phyloP scores from a whole-genome alignment of 2,797 vertebrate genomes.

The Melanotaenia trifasciata region DNA sequence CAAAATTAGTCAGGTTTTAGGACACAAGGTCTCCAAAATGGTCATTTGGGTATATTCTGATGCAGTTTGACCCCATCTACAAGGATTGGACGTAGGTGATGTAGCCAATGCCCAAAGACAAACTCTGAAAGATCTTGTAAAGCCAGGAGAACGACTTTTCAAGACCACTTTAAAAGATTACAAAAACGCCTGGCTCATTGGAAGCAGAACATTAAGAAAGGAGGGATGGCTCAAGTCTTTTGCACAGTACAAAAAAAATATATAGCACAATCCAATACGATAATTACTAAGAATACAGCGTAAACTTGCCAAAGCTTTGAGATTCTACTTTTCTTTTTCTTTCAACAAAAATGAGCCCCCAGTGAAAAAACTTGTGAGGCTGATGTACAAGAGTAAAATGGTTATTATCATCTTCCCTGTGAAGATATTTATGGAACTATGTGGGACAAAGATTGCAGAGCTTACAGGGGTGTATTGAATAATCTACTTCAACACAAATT shows the following conservation, averaged over 20 bases:
- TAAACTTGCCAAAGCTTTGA: slow-evolving; percentile 13
- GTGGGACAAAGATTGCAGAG: slow-evolving; percentile 3
- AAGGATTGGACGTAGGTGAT: no score
- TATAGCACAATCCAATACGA: neutral
- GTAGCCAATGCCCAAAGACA: no score
- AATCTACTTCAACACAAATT: neutral
- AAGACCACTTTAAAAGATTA: neutral
- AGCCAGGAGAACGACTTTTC: no score
- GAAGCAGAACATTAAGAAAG: neutral
- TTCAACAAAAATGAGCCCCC: neutral
- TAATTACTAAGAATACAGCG: slow-evolving; percentile 1
- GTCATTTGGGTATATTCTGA: no score
- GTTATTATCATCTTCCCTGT: neutral
- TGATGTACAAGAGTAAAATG: neutral
- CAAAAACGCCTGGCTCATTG: neutral
- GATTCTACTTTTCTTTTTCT: neutral
- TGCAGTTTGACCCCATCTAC: no score
- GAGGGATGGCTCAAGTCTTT: neutral
- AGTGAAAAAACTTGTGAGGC: slow-evolving; percentile 4
- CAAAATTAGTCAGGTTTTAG: no score
- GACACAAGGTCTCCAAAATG: no score
- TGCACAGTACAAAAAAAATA: neutral
- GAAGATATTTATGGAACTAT: slow-evolving; percentile 2
- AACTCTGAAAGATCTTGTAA: no score
- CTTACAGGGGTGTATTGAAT: neutral